Base-by-base conservation (phyloP, 2,888 invertebrate genomes). In the Volucella zonaria region DNA sequence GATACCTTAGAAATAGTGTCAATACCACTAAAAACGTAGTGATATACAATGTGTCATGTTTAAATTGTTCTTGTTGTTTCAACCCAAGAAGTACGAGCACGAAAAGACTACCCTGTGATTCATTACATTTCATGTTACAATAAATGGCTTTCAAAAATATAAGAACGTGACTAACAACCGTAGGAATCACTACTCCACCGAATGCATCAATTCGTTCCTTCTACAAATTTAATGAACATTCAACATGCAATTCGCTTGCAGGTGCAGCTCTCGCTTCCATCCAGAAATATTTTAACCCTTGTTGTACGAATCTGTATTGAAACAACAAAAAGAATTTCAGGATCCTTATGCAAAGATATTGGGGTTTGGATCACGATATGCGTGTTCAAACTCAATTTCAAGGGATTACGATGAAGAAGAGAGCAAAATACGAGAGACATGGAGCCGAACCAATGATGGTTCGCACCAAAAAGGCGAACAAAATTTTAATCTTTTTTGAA, bases 311-410 rank as follows among this genome's bases (percentile, higher is more conserved):
- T 47, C 12, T 8, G n/a, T 23, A 54, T 64, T 66, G 49, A 15
- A 54, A 31, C 58, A 75, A 43, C 64, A 31, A 31, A 31, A 6
- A 31, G 6, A 31, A 31, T 31, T 31, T 51, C 47, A 43, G 43
- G 1, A 64, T 15, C 45, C 45, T 47, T 76, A 64, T 71, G 70
- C 52, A 82, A 61, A 76, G 64, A 23, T 56, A 73, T 77, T 67
- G 43, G 52, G 51, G 45, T 71, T 73, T 73, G 61, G 67, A 49
- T 54, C 67, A 73, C 73, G 71, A 73, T 73, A 73, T 62, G 82
- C 82, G 78, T 78, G 78, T 58, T 73, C 15, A 56, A 82, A 74
- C 73, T 73, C 82, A 73, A 78, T 82, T 82, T 78, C 51, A 62
- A 3, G 51, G 78, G 82, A 82, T 82, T 78, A 77, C 14, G 11